Evolutionary conservation across 2,113 vertebrate species (phyloP).

Genomic region (Ivindomyrus marchei): DNA sequence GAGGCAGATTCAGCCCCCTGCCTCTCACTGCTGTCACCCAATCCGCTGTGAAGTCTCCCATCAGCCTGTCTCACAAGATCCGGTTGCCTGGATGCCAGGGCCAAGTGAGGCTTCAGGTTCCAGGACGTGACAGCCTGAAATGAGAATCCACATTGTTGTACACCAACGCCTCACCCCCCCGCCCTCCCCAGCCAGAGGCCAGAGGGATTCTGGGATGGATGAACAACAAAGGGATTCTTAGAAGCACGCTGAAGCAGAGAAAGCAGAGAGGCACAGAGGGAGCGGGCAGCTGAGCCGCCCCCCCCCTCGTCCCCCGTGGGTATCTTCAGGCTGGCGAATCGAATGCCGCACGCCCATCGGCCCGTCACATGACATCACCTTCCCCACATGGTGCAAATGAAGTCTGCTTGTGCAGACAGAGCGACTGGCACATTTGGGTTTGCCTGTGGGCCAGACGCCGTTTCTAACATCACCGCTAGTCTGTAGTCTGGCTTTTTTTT

Average conservation of each 20-base stretch:
- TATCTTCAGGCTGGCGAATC: background rate
- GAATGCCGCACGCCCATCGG: background rate
- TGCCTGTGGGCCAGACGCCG: background rate
- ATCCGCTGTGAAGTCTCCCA: constrained; percentile 24
- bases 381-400: background rate
- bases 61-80: constrained; percentile 23
- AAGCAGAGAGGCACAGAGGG: background rate
- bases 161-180: background rate
- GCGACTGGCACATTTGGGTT: background rate
- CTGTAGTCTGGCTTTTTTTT: background rate
- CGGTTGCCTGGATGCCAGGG: constrained; percentile 20
- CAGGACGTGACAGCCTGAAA: constrained; percentile 20
- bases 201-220: background rate
- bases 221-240: constrained; percentile 2
- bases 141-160: constrained; percentile 20
- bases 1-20: background rate
- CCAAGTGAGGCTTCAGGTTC: background rate
- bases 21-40: background rate
- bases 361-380: background rate
- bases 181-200: background rate
- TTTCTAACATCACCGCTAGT: background rate
- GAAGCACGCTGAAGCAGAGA: background rate
- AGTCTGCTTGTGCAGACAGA: background rate
- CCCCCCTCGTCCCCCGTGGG: background rate
- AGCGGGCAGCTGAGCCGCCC: background rate